Base-by-base conservation (phyloP, 2,888 invertebrate genomes). In the Tenodera sinensis region DNA sequence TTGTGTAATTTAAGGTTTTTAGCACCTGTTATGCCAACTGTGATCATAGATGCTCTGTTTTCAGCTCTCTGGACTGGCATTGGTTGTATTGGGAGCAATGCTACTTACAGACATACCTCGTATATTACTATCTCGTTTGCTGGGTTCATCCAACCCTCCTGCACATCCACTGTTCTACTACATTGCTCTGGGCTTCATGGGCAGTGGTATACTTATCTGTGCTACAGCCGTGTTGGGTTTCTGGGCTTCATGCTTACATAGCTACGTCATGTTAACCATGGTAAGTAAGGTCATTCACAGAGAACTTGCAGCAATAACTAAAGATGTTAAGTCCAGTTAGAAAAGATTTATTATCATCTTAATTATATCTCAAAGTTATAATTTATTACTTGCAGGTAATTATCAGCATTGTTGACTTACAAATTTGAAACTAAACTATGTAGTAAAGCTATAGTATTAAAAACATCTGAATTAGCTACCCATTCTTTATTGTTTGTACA, bases 241-340 rank as follows among this genome's bases (percentile, higher is more conserved):
- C 93, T 97, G 97, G 97, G 97, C 97, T 0, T 96, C 96, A 0
- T 97, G 96, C 92, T 94, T 97, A 91, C 96, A 96, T 91, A 97
- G 96, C 91, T 97, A 96, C 92, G 95, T 95, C 91, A 95, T 96
- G 91, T 94, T 97, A n/a, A 95, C 95, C 88, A 93, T 96, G 90
- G 96, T 96, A 94, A 95, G 95, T 93, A 85, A 30, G 9, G 9
- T 71, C 6, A 20, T 71, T 20, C 20, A 71, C 3, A 14, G 0
- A 12, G 27, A 28, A 83, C 9, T 28, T n/a, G 42, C 82, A 28
- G 30, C 4, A 30, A 30, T 30, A 30, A 71, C 81, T 89, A 3
- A 3, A 28, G 30, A 30, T 47, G 20, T 34, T n/a, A 42, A 12
- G 42, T 42, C 1, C 42, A 9, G 2, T 12, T 42, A 1, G 42